These are phyloP conservation scores for Bombus polaris DNA, from an alignment of 1,140 invertebrate species.

Conservation along the genomic window DNA sequence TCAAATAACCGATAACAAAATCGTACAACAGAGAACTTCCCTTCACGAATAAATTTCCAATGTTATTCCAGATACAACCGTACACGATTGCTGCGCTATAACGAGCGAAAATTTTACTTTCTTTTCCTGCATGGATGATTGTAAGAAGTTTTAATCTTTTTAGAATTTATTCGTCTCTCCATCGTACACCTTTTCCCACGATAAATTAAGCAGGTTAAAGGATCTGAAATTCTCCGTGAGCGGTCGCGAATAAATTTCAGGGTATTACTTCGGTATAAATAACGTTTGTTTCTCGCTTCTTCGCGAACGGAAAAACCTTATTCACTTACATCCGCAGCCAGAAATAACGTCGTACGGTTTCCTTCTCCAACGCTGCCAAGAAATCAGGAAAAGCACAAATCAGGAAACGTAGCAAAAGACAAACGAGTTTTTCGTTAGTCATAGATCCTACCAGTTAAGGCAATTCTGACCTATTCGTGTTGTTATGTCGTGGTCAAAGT, in stretches of 20 bases:
- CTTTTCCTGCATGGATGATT: too few species aligned
- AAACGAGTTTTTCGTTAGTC: constrained; percentile 55
- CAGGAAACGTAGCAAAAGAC: constrained; percentile 35
- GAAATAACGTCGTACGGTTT: neutral
- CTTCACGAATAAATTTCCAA: neutral
- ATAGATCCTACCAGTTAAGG: constrained; percentile 30
- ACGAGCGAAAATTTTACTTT: too few species aligned
- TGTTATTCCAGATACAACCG: neutral
- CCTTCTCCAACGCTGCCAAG: constrained; percentile 18
- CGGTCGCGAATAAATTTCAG: neutral
- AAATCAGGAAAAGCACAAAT: neutral
- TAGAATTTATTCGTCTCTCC: neutral
- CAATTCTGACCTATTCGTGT: constrained; percentile 37
- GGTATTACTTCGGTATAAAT: neutral
- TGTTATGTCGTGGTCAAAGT: constrained; percentile 38
- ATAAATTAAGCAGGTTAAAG: neutral
- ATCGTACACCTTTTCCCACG: too few species aligned
- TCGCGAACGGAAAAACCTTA: neutral
- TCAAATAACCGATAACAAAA: constrained; percentile 4
- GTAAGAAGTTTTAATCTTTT: neutral
- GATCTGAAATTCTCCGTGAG: neutral
- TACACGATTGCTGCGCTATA: too few species aligned
- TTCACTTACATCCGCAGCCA: constrained; percentile 12
- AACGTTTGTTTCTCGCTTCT: constrained; percentile 1
- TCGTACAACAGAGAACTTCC: neutral